Base-by-base conservation (phyloP, 2,888 invertebrate genomes). In the Lepidocyrtinus sp. region DNA sequence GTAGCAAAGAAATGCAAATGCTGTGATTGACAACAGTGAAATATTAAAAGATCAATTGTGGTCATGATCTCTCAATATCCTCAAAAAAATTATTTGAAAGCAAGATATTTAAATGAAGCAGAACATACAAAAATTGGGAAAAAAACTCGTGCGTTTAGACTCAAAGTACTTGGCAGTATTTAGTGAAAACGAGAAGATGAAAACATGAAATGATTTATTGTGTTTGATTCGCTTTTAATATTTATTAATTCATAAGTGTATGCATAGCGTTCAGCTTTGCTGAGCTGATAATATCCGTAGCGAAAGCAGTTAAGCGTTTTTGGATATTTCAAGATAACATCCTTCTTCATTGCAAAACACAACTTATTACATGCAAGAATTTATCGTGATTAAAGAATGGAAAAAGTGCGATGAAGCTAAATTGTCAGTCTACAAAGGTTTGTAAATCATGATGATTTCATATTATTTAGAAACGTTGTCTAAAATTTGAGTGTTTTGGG, bases 201-300 rank as follows among this genome's bases (percentile, higher is more conserved):
- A 50, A 64, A 24, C 61, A 75, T 22, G 68, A 68, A 75, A 75
- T 22, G 68, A 75, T 61, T 75, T 68, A 75, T 75, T 75, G 75
- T 68, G 61, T 59, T 22, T 15, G 36, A 74, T 25, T 59, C 22
- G 59, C 45, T 45, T 36, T 55, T 50, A 50, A 24, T 24, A 22
- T 27, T 26, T 21, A 36, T 27, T 2, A 36, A 36, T 12, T 36
- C 36, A 36, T 12, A 36, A 36, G 5, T 7, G 5, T 7, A 36
- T 36, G 12, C 36, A 36, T 5, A 50, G 17, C 59, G 74, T 68
- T 68, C 61, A 59, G 75, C 46, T 67, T 62, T 68, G 67, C 24
- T 67, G 68, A 45, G 25, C 62, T 62, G 75, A 75, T 75, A 50
- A 75, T 68, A 68, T 67, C 68, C 68, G 61, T 59, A 68, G 75